Conservation (phyloP, 92 coral and sea anemone genomes). For the Zoanthus sociatus region DNA sequence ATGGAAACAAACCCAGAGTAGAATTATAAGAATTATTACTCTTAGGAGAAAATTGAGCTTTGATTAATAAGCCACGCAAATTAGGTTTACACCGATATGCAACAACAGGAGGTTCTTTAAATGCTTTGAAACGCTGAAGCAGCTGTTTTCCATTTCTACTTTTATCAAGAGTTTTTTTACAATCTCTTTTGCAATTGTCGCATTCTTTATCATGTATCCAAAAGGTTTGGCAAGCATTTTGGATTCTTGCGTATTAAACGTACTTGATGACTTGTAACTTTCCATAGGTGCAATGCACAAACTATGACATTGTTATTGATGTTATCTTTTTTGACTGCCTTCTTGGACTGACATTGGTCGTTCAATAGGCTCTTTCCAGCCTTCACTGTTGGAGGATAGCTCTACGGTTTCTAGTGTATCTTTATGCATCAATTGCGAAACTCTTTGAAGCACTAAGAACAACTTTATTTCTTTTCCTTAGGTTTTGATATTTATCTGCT, state of each 20-base stretch:
- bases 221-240: constrained; percentile 9
- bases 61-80: no score
- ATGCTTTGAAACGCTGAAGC: background rate
- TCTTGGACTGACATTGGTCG: background rate
- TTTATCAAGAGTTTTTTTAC: background rate
- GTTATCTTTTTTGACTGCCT: background rate
- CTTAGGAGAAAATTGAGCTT: no score
- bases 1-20: no score
- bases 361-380: background rate
- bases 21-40: no score
- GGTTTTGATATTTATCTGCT: constrained; percentile 41
- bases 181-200: constrained; percentile 7
- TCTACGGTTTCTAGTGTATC: background rate
- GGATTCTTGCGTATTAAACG: constrained; percentile 20
- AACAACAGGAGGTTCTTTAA: no score
- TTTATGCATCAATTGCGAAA: constrained; percentile 24
- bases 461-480: constrained; percentile 1
- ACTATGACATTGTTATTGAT: background rate
- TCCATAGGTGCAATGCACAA: constrained; percentile 4
- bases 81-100: no score
- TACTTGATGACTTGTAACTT: constrained; percentile 15
- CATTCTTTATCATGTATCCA: constrained; percentile 5
- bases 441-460: constrained; percentile 22
- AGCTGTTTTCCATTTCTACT: constrained; percentile 1
- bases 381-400: background rate